Base-by-base conservation (phyloP, 2,888 invertebrate species). In the Metacarcinus magister region DNA sequence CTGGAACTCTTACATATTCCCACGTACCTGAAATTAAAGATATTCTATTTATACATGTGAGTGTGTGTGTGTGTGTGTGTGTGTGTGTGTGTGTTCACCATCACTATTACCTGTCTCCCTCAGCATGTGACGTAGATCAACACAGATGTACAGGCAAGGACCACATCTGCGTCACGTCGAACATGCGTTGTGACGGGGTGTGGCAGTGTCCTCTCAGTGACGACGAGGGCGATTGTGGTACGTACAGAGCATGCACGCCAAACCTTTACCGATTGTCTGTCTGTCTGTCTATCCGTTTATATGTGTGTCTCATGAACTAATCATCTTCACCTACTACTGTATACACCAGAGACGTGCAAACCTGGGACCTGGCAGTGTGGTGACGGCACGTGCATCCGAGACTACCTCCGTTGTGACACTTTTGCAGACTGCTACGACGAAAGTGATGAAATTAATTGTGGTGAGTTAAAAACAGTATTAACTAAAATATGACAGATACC, bases 401-500 rank as follows among this genome's bases (percentile, higher is more conserved):
- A 95, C 23, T 91, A 95, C 43, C 82, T 48, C n/a, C 91, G 91
- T 39, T 95, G 95, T 60, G 95, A 95, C 46, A 67, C 46, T 19
- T 10, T 10, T n/a, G 5, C 13, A 5, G 92, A 92, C 28, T 95
- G 94, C 46, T 13, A 10, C n/a, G 94, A 94, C 32, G 28, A 48
- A n/a, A 87, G 94, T 46, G 94, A 94, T 48, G 87, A 87, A 54
- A 19, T 23, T 13, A 23, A 46, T 32, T 94, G 87, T 32, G 87
- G 94, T 94, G 82, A 94, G 94, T 44, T 43, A 0, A 19, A 5
- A n/a, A 23, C 48, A 7, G 19, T 32, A 48, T n/a, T 32, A n/a
- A 0, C 8, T 44, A 39, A 90, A 44, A 43, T 10, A 28, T 75
- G 4, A 54, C n/a, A 32, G 87, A n/a, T 32, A 87, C 87, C 3